phyloP scores from a whole-genome alignment of 2,888 invertebrate species.

The Scrobipalpa costella region DNA sequence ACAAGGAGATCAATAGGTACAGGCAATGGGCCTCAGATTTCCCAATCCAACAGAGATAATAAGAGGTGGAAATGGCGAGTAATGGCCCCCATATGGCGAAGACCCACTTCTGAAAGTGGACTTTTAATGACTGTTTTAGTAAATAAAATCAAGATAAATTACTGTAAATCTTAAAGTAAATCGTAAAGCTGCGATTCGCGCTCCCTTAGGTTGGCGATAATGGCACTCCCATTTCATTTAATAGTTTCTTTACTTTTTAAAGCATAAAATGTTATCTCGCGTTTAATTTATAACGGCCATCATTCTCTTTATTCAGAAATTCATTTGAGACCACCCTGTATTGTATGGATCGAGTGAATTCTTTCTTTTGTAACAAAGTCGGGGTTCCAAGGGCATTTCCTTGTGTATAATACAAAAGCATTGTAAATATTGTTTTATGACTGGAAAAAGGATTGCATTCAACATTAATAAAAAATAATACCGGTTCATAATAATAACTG shows the following conservation, averaged over 20 bases:
- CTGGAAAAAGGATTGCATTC: slow-evolving; percentile 1
- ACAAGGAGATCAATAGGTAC: too few species aligned
- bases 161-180: too few species aligned
- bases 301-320: slow-evolving; percentile 25
- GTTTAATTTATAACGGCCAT: slow-evolving; percentile 33
- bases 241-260: slow-evolving; percentile 26
- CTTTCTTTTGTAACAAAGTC: slow-evolving; percentile 14
- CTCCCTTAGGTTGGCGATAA: slow-evolving; percentile 3
- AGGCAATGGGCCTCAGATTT: too few species aligned
- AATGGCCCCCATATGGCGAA: too few species aligned
- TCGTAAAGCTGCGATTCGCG: neutral
- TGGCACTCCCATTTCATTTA: slow-evolving; percentile 7
- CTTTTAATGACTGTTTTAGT: too few species aligned
- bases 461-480: neutral
- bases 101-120: too few species aligned
- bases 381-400: slow-evolving; percentile 40
- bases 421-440: slow-evolving; percentile 23
- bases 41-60: too few species aligned
- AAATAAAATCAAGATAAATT: too few species aligned
- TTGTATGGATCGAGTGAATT: slow-evolving; percentile 36
- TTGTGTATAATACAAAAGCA: slow-evolving; percentile 33
- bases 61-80: too few species aligned
- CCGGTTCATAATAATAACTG: neutral
- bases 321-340: slow-evolving; percentile 49
- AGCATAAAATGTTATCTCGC: slow-evolving; percentile 18